Evolutionary conservation across 2,888 invertebrate genomes (phyloP), one percentile per base, ranked within the genome.

Genomic region (Koerneria pararmatus): DNA sequence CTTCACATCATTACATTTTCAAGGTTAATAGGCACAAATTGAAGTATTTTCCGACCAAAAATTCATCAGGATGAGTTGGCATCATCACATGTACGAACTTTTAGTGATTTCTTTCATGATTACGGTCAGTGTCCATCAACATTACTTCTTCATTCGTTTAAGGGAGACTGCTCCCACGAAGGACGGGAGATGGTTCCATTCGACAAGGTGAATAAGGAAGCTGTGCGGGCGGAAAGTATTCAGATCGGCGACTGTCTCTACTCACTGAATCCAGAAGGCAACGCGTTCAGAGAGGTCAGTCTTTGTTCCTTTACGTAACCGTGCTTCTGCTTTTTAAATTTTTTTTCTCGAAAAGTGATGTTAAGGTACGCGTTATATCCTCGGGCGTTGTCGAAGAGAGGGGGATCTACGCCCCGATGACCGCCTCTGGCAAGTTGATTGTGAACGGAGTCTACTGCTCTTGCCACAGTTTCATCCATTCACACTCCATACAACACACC

Each of bases 381-480:
- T 11, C 46, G n/a, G 11, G 11, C 11, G n/a, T 41, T 15, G 46
- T 41, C 11, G n/a, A 41, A n/a, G 46, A 41, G 46, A 41, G 11
- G 11, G 46, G 46, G n/a, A 41, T 41, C 46, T 41, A 41, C 46
- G 46, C 46, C n/a, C 46, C 46, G n/a, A 41, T 41, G 46, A 41
- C 46, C 46, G 46, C 11, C 11, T 15, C 11, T 41, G 46, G 46
- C 11, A 41, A n/a, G n/a, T 15, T 41, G n/a, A 41, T 41, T 11
- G 46, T 41, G 46, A 41, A 41, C n/a, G 46, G 46, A 41, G 46
- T 41, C 11, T 41, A 41, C n/a, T 11, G 11, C 11, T 41, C 46
- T 41, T 41, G 46, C n/a, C 46, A 41, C n/a, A 41, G 11, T 41
- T 11, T 41, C 11, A n/a, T 41, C 46, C 11, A 41, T 41, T 41